These are phyloP conservation scores for Sinocyclocheilus anshuiensis DNA, from an alignment of 2,113 vertebrate genomes.

Conservation along the genomic window DNA sequence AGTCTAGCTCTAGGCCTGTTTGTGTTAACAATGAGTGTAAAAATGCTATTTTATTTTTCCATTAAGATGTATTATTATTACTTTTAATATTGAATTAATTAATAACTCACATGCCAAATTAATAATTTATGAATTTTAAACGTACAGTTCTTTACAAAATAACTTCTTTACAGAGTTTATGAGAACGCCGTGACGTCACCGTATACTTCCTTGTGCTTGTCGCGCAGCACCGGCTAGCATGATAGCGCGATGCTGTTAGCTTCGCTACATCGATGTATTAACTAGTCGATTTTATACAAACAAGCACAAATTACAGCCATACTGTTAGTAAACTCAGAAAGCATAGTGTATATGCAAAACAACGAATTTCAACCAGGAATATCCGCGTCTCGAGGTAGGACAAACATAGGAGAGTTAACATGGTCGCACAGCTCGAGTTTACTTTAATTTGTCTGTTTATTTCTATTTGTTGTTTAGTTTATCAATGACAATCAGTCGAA, in stretches of 20 bases:
- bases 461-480: not conserved
- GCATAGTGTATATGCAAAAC: not conserved
- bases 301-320: not conserved
- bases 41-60: not conserved
- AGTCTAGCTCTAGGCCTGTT: not conserved
- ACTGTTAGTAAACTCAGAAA: not conserved
- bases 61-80: not conserved
- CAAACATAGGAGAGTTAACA: not conserved
- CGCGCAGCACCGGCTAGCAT: conserved; percentile 34
- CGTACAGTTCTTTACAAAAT: too few species aligned
- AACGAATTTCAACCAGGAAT: conserved; percentile 1
- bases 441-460: not conserved
- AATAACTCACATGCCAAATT: not conserved
- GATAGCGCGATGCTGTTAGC: conserved; percentile 16
- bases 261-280: conserved; percentile 23
- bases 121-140: not conserved
- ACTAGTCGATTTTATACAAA: not conserved
- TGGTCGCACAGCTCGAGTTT: not conserved
- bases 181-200: conserved; percentile 21
- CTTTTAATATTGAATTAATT: not conserved
- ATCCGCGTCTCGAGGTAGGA: conserved; percentile 21
- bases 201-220: conserved; percentile 2
- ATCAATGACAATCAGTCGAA: not conserved
- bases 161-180: not conserved
- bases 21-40: not conserved